These are phyloP conservation scores for Xiphophorus birchmanni DNA, from an alignment of 2,797 vertebrate species.

Conservation along the genomic window DNA sequence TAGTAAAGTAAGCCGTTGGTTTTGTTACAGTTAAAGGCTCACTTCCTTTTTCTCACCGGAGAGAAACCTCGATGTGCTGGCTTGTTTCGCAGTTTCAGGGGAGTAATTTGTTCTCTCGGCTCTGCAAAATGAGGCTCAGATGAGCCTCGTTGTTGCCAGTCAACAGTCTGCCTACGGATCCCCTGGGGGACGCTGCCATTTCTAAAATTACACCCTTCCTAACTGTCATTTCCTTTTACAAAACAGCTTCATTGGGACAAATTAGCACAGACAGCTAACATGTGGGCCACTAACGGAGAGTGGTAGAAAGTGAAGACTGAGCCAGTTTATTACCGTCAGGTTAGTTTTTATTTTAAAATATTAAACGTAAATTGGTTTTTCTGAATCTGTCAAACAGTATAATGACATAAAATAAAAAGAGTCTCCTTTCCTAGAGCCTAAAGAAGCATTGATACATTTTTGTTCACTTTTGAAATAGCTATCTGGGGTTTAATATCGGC, in stretches of 20 bases:
- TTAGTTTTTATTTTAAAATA: slow-evolving; percentile 17
- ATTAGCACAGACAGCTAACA: slow-evolving; percentile 84
- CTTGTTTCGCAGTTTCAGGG: slow-evolving; percentile 47
- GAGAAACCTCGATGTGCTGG: slow-evolving; percentile 21
- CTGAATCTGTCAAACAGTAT: slow-evolving; percentile 1
- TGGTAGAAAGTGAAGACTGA: slow-evolving; percentile 33
- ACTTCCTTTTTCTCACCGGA: not conserved
- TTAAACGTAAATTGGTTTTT: slow-evolving; percentile 23
- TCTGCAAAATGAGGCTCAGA: slow-evolving; percentile 77
- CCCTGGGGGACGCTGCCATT: slow-evolving; percentile 75
- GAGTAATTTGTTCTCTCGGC: slow-evolving; percentile 56
- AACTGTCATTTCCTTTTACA: slow-evolving; percentile 85
- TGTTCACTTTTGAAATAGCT: too few species aligned
- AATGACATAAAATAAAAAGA: not conserved
- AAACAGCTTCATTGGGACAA: slow-evolving; percentile 83
- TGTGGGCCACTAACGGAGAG: slow-evolving; percentile 72
- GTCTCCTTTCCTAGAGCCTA: not conserved
- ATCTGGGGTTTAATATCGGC: too few species aligned
- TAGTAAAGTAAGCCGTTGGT: not conserved
- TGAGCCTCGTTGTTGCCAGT: slow-evolving; percentile 61
- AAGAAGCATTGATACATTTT: too few species aligned
- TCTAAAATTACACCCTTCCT: slow-evolving; percentile 85
- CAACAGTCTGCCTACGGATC: slow-evolving; percentile 71
- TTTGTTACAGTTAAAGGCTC: not conserved
- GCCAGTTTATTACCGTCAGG: slow-evolving; percentile 29